These are phyloP conservation scores for Portevinia maculata DNA, from an alignment of 2,888 invertebrate species.

Conservation along the genomic window DNA sequence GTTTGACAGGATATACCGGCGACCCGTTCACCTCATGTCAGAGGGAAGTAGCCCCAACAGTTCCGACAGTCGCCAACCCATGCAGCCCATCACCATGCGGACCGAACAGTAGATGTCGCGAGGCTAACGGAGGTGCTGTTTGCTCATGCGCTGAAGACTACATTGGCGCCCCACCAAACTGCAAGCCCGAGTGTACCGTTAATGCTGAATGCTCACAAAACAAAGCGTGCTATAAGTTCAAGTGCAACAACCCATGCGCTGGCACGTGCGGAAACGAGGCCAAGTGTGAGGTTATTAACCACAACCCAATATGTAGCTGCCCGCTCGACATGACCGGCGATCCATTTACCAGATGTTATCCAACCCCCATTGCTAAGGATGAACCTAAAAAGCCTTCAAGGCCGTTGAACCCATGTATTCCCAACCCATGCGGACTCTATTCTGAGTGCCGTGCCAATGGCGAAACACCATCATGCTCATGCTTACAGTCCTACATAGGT, in stretches of 20 bases:
- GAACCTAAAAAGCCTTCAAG: constrained; percentile 76
- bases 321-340: constrained; percentile 89
- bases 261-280: constrained; percentile 91
- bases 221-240: constrained; percentile 91
- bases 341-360: constrained; percentile 90
- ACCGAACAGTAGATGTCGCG: constrained; percentile 90
- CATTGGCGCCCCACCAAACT: constrained; percentile 91
- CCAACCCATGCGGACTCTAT: constrained; percentile 89
- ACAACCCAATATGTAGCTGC: constrained; percentile 92
- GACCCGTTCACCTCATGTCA: constrained; percentile 87
- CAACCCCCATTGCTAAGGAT: constrained; percentile 80
- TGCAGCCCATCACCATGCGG: constrained; percentile 92
- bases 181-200: constrained; percentile 92
- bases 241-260: constrained; percentile 91
- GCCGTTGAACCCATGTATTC: constrained; percentile 86
- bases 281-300: constrained; percentile 90
- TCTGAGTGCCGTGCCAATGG: constrained; percentile 86
- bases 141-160: constrained; percentile 90
- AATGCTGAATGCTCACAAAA: constrained; percentile 91
- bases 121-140: constrained; percentile 88
- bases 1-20: constrained; percentile 88
- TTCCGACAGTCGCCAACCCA: constrained; percentile 82
- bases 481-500: constrained; percentile 86
- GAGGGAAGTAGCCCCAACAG: constrained; percentile 77
- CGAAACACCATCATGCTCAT: constrained; percentile 86